phyloP scores from a whole-genome alignment of 2,113 vertebrate species.

The Manacus vitellinus region DNA sequence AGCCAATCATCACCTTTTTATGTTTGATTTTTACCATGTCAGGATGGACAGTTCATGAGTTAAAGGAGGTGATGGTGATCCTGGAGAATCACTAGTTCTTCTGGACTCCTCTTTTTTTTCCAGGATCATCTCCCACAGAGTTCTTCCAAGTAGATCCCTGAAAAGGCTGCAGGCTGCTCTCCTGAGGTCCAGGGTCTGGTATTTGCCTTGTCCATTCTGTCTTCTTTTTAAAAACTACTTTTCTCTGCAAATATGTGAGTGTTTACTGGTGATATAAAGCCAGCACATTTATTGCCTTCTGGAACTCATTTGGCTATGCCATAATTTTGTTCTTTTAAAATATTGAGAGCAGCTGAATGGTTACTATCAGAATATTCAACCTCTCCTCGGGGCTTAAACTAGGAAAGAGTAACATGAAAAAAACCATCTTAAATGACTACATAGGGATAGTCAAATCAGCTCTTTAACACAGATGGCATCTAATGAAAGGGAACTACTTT shows the following conservation, averaged over 20 bases:
- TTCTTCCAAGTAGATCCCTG: neutral
- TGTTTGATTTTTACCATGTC: neutral
- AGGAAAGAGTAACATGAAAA: neutral
- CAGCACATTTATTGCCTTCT: conserved; percentile 22
- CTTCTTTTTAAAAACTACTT: neutral
- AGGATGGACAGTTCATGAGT: neutral
- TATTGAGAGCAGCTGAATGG: neutral
- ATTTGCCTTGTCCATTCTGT: neutral
- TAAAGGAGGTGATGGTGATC: neutral
- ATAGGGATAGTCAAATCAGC: neutral
- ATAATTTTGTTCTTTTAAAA: neutral
- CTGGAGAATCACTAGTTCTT: neutral
- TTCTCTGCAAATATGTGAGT: neutral
- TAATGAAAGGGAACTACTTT: neutral
- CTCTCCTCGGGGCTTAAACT: neutral
- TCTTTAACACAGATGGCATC: neutral
- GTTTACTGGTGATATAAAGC: neutral
- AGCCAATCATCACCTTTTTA: neutral
- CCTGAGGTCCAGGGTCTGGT: neutral
- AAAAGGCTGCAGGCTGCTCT: neutral
- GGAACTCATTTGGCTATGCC: neutral
- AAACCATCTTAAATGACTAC: neutral
- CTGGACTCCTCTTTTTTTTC: neutral
- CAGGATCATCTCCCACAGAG: neutral
- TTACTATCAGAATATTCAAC: conserved; percentile 14